A percentile compares a stretch with the other conserved stretches of the same genome.
Evolutionary conservation across 2,113 vertebrate genomes (phyloP).

Genomic region (Leucosticte australis): DNA sequence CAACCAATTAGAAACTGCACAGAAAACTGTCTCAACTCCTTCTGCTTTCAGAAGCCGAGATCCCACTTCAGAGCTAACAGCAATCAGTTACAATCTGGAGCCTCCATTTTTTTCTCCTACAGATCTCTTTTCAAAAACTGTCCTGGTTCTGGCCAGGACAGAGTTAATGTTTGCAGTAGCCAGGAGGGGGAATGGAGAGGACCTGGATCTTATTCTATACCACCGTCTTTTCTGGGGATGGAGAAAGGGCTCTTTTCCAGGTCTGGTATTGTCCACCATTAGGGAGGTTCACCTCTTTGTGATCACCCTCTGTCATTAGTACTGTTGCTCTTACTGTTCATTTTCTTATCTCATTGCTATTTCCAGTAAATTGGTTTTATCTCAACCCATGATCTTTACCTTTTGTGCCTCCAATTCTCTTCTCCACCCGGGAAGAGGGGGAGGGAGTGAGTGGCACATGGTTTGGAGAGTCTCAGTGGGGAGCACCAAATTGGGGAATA

Average conservation of each 20-base stretch:
- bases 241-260: background rate
- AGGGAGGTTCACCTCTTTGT: background rate
- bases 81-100: background rate
- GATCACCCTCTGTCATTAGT: background rate
- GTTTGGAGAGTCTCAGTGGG: background rate
- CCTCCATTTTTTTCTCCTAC: background rate
- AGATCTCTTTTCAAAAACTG: background rate
- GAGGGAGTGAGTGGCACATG: too few species aligned
- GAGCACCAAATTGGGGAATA: background rate
- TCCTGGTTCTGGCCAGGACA: background rate
- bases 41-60: background rate
- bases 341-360: background rate
- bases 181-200: background rate
- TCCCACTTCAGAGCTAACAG: background rate
- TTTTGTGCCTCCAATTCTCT: background rate
- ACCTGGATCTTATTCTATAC: background rate
- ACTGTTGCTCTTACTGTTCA: background rate
- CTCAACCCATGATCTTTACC: background rate
- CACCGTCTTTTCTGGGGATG: background rate
- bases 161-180: background rate
- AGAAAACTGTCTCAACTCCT: background rate
- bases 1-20: background rate
- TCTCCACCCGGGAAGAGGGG: background rate
- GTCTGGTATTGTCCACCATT: background rate
- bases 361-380: background rate